These are phyloP conservation scores for Beaufortia kweichowensis DNA, from an alignment of 2,113 vertebrate genomes.

Conservation along the genomic window DNA sequence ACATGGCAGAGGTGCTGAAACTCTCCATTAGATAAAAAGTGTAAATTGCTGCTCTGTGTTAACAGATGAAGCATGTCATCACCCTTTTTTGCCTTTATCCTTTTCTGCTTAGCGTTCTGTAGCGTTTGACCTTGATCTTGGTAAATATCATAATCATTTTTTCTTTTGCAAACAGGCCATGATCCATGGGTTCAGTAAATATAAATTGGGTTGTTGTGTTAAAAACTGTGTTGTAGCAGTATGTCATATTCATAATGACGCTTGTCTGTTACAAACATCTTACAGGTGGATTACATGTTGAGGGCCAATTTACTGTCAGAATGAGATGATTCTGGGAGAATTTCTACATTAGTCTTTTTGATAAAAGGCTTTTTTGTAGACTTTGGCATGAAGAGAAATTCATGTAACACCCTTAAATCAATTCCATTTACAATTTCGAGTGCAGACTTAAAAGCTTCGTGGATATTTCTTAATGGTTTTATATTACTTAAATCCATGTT, in stretches of 20 bases:
- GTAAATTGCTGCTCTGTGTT: constrained; percentile 24
- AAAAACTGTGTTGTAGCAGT: too few relatives aligned
- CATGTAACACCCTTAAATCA: too few relatives aligned
- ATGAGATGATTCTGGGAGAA: not conserved
- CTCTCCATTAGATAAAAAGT: constrained; percentile 31
- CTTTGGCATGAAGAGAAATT: constrained; percentile 1
- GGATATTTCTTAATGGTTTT: not conserved
- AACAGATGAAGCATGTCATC: constrained; percentile 22
- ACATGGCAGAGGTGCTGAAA: constrained; percentile 14
- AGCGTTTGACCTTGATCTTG: not conserved
- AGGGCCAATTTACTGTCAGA: too few relatives aligned
- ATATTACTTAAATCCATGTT: not conserved
- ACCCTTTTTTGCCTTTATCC: not conserved
- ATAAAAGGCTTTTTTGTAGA: not conserved
- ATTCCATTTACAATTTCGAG: not conserved
- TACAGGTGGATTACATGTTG: not conserved
- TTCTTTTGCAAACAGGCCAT: too few relatives aligned
- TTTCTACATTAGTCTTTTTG: not conserved
- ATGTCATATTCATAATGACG: not conserved
- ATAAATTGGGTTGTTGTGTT: too few relatives aligned
- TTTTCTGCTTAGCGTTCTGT: constrained; percentile 9
- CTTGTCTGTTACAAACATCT: not conserved
- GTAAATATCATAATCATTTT: too few relatives aligned
- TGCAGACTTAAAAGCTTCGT: not conserved
- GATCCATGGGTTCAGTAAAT: too few relatives aligned